Evolutionary conservation across 2,888 invertebrate genomes (phyloP).

Genomic region (Conops quadrifasciatus): DNA sequence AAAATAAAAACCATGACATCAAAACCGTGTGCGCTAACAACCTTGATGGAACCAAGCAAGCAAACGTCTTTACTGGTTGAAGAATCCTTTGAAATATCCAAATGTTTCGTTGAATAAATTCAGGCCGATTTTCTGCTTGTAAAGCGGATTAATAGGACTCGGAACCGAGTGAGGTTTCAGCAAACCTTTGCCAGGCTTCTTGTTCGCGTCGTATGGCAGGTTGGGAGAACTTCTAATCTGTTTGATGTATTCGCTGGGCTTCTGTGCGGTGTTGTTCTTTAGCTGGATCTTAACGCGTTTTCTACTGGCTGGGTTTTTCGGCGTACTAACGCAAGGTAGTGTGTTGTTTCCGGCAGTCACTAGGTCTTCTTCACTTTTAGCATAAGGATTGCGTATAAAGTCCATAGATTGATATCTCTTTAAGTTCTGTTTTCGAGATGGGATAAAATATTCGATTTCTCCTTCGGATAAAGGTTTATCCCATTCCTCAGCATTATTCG

Average conservation of each 20-base stretch:
- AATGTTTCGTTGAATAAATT: constrained; percentile 54
- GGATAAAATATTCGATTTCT: constrained; percentile 62
- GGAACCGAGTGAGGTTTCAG: constrained; percentile 74
- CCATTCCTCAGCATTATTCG: constrained; percentile 57
- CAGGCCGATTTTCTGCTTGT: constrained; percentile 67
- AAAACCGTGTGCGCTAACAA: too few relatives aligned
- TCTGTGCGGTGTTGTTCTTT: constrained; percentile 76
- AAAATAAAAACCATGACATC: too few relatives aligned
- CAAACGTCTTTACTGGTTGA: constrained; percentile 11
- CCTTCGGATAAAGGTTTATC: constrained; percentile 64
- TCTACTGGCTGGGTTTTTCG: constrained; percentile 41
- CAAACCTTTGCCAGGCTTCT: constrained; percentile 76
- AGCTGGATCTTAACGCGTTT: constrained; percentile 80
- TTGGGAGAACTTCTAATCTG: constrained; percentile 77
- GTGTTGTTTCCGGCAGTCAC: constrained; percentile 27
- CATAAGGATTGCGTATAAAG: constrained; percentile 47
- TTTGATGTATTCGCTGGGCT: constrained; percentile 76
- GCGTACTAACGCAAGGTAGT: constrained; percentile 29
- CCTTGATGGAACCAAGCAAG: not conserved
- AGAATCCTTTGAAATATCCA: constrained; percentile 43
- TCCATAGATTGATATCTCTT: constrained; percentile 54
- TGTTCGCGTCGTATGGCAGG: constrained; percentile 78
- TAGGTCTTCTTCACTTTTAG: constrained; percentile 40
- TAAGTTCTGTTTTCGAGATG: constrained; percentile 57
- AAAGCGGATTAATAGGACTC: constrained; percentile 82